Evolutionary conservation across 2,888 invertebrate genomes (phyloP), one percentile per base, ranked within the genome.

Genomic region (Microchrysa polita): DNA sequence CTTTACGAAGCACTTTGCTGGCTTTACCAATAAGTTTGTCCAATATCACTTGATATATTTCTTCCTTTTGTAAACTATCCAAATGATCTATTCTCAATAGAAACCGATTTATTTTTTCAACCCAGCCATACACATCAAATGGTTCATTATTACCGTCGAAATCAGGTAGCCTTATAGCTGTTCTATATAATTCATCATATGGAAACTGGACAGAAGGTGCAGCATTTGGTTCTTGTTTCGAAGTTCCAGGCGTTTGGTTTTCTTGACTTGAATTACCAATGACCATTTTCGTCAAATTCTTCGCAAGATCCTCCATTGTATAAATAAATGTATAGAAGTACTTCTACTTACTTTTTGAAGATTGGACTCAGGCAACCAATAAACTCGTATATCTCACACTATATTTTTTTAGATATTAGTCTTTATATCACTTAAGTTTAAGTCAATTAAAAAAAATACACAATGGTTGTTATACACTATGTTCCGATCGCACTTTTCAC

Each of bases 71-170:
- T 20, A 59, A 14, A 16, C 18, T 2, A 18, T 55, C 23, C 22
- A 59, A 4, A 10, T 59, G 7, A 22, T 22, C 9, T 10, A 59
- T 59, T 23, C 23, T 59, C 12, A 59, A 14, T 23, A 59, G 22
- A 59, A 59, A 22, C 12, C 23, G 22, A 23, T 59, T 59, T 4
- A 23, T 27, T 59, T 23, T 22, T 9, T 4, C 59, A 23, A 5
- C 12, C 59, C 59, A 59, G 14, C 59, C 23, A 12, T 59, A 23
- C 10, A 59, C 10, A n/a, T 59, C 59, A 23, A 12, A 59, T 23
- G 7, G 12, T 23, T 59, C 59, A n/a, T 59, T 59, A 23, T 23
- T 23, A 5, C 23, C 27, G 23, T 59, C 59, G n/a, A 59, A 59
- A 10, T 59, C 59, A 7, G 12, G 55, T 5, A 55, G 9, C 22